Conservation (phyloP, 2,797 vertebrate genomes). For the Sarcoramphus papa region DNA sequence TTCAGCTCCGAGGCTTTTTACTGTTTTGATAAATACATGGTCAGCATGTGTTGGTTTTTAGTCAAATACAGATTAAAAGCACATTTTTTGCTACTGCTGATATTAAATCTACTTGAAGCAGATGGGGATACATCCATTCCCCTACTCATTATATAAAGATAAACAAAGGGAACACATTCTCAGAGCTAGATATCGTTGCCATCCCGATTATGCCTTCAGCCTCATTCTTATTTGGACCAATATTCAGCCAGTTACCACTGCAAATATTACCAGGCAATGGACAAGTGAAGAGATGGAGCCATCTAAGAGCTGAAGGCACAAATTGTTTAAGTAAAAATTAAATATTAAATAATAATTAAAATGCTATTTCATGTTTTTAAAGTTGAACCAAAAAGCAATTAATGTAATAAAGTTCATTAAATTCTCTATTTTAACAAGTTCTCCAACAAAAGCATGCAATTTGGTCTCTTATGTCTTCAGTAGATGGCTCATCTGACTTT, state of each 20-base stretch:
- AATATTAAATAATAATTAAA: constrained; percentile 8
- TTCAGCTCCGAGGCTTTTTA: not conserved
- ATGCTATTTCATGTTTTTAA: not conserved
- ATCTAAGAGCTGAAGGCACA: not conserved
- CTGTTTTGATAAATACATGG: not conserved
- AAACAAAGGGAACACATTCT: not conserved
- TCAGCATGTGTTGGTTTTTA: not conserved
- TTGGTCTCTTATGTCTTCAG: not conserved
- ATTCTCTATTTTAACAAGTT: not conserved
- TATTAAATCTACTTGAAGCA: not conserved
- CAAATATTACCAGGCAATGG: not conserved
- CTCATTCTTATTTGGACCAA: not conserved
- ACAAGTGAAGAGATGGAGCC: not conserved
- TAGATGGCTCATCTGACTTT: not conserved
- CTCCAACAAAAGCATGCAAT: not conserved
- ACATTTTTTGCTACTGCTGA: not conserved
- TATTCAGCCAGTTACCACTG: not conserved
- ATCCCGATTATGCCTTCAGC: not conserved
- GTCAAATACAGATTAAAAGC: not conserved
- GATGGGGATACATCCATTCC: not conserved
- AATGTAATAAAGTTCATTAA: not conserved
- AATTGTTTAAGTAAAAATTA: not conserved
- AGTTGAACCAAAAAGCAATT: not conserved
- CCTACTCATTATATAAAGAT: not conserved
- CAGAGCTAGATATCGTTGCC: not conserved